Percentiles rank a stretch among this genome's conserved stretches.
Evolutionary conservation across 2,113 vertebrate species (phyloP).

Genomic region (Muntiacus reevesi): DNA sequence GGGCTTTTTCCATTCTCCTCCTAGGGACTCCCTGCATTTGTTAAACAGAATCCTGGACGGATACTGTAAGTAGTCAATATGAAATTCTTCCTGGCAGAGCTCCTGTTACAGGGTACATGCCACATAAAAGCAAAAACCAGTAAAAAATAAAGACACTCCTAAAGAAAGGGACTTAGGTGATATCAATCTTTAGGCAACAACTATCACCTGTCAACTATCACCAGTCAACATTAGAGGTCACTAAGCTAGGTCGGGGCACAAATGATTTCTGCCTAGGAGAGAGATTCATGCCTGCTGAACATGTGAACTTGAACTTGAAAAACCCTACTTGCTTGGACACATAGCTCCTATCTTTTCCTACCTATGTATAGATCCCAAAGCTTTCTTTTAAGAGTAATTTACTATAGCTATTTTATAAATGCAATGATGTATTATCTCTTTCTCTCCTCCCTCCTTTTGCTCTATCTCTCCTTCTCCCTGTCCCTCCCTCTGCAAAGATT

Average conservation of each 20-base stretch:
- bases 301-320: slow-evolving; percentile 6
- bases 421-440: background rate
- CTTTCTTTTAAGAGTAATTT: background rate
- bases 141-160: background rate
- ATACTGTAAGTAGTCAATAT: background rate
- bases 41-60: background rate
- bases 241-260: background rate
- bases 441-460: background rate
- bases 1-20: background rate
- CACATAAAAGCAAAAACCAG: background rate
- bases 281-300: background rate
- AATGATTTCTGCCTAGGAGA: background rate
- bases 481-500: background rate
- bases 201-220: background rate
- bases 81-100: background rate
- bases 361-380: background rate
- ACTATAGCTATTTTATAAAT: background rate
- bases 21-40: background rate
- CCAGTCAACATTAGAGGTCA: background rate
- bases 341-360: background rate
- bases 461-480: background rate
- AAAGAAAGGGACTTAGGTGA: background rate
- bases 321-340: background rate
- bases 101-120: background rate
- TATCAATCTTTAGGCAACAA: background rate